Percentiles rank a stretch among this genome's conserved stretches.
phyloP scores from a whole-genome alignment of 2,888 invertebrate species.

The Hedya salicella region DNA sequence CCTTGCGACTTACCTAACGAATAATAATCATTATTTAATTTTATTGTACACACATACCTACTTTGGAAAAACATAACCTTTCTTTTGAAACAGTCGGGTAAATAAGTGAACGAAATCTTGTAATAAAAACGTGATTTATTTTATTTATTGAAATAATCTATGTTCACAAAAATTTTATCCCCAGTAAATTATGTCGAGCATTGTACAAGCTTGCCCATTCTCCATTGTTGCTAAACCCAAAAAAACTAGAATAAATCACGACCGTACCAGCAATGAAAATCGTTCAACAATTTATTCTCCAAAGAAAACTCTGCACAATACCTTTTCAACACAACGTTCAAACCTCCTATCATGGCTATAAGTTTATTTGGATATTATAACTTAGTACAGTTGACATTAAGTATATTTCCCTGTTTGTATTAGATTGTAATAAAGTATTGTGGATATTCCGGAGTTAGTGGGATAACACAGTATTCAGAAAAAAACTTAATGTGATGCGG shows the following conservation, averaged over 20 bases:
- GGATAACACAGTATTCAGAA: background rate
- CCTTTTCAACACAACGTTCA: slow-evolving; percentile 22
- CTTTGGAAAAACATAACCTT: too few relatives aligned
- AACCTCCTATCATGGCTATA: background rate
- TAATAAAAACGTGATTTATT: too few relatives aligned
- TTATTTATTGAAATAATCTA: slow-evolving; percentile 3
- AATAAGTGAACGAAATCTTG: background rate
- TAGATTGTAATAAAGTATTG: background rate
- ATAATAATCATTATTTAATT: too few relatives aligned
- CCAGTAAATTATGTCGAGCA: slow-evolving; percentile 11
- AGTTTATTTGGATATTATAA: background rate
- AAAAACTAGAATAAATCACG: slow-evolving; percentile 41
- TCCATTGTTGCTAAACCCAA: slow-evolving; percentile 29
- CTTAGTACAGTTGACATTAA: background rate
- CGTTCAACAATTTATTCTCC: slow-evolving; percentile 21
- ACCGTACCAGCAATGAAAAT: slow-evolving; percentile 28
- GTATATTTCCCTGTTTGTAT: background rate
- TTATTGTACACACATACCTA: too few relatives aligned
- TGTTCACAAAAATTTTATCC: background rate
- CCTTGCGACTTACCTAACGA: too few relatives aligned
- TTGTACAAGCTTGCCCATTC: slow-evolving; percentile 21
- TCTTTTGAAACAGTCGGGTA: too few relatives aligned
- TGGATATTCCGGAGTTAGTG: background rate
- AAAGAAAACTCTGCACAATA: slow-evolving; percentile 35
- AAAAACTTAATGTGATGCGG: slow-evolving; percentile 17